These are phyloP conservation scores for Podabrus alpinus DNA, from an alignment of 2,888 invertebrate genomes.

Conservation along the genomic window DNA sequence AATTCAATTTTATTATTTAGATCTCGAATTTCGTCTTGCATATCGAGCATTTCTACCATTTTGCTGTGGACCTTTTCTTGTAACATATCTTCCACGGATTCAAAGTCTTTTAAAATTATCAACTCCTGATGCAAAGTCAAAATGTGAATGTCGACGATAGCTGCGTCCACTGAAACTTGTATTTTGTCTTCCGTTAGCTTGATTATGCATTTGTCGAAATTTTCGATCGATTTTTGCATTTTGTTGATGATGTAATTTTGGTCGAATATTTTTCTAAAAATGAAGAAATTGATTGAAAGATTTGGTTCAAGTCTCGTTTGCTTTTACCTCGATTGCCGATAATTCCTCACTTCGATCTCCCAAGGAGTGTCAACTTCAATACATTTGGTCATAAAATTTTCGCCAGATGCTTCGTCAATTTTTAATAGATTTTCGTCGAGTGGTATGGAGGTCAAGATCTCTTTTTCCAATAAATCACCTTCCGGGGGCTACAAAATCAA, in stretches of 20 bases:
- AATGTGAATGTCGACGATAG: conserved; percentile 66
- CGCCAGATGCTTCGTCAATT: conserved; percentile 33
- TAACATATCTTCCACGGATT: conserved; percentile 69
- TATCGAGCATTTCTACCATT: conserved; percentile 55
- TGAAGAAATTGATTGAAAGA: not conserved
- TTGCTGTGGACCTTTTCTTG: conserved; percentile 53
- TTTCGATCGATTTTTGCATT: conserved; percentile 62
- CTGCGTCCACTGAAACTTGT: conserved; percentile 61
- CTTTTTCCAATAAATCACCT: conserved; percentile 34
- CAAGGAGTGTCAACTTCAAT: conserved; percentile 57
- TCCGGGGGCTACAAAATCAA: conserved; percentile 7
- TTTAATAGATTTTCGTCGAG: not conserved
- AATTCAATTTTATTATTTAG: conserved; percentile 60
- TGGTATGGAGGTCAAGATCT: conserved; percentile 34
- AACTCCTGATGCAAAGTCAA: conserved; percentile 75
- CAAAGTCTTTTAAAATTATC: conserved; percentile 73
- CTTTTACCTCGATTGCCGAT: conserved; percentile 58
- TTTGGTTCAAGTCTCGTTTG: conserved; percentile 36
- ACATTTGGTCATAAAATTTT: conserved; percentile 41
- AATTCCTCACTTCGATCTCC: conserved; percentile 62
- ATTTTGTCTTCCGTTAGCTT: conserved; percentile 63
- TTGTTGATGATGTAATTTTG: conserved; percentile 68
- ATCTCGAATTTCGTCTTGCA: conserved; percentile 58
- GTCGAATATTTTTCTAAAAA: conserved; percentile 61
- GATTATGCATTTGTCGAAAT: conserved; percentile 69